A percentile compares a stretch with the other conserved stretches of the same genome.
Evolutionary conservation across 2,113 vertebrate species (phyloP).

Genomic region (Corythoichthys intestinalis): DNA sequence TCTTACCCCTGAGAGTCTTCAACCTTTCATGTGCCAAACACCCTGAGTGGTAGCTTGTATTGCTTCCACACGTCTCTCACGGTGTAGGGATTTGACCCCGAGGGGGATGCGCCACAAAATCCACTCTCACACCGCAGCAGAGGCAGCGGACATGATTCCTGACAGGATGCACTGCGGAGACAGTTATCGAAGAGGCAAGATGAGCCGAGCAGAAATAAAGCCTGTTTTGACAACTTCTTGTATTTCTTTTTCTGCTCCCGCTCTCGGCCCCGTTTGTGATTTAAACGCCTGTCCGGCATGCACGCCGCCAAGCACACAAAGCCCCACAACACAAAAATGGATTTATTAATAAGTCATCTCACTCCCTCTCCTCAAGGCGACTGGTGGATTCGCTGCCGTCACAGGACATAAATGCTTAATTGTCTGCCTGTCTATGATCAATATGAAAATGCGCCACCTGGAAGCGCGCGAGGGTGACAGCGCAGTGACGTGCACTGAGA

Average conservation of each 20-base stretch:
- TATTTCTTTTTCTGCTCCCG: neutral
- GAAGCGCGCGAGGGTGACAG: neutral
- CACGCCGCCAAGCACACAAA: neutral
- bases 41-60: conserved; percentile 33
- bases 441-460: conserved; percentile 13
- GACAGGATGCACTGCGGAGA: conserved; percentile 18
- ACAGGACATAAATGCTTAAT: conserved; percentile 9
- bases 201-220: conserved; percentile 8
- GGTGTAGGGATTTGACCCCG: conserved; percentile 31
- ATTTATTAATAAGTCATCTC: conserved; percentile 11
- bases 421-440: neutral
- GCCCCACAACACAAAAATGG: neutral
- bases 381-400: neutral
- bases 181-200: conserved; percentile 6
- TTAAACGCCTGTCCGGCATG: neutral
- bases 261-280: neutral
- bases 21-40: conserved; percentile 25
- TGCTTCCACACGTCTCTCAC: conserved; percentile 25
- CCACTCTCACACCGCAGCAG: conserved; percentile 34
- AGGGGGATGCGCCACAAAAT: conserved; percentile 43
- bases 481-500: neutral
- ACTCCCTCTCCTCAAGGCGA: conserved; percentile 2
- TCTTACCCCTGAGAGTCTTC: conserved; percentile 19
- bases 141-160: conserved; percentile 25
- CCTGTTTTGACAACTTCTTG: conserved; percentile 14